Evolutionary conservation across 1,140 invertebrate genomes (phyloP).

Genomic region (Elymnias hypermnestra): DNA sequence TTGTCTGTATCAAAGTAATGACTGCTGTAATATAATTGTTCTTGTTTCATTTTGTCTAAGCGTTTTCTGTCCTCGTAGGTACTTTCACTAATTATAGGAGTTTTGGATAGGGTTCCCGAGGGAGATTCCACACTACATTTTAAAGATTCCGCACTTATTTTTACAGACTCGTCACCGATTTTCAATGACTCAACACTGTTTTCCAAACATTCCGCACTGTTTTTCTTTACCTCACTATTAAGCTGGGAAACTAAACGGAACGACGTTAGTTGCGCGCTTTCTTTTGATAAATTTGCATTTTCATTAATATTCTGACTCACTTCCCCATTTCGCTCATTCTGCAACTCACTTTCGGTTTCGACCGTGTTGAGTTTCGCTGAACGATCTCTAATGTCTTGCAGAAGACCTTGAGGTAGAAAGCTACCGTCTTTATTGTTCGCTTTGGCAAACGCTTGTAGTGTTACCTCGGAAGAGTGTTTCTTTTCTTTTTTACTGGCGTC

Average conservation of each 20-base stretch:
- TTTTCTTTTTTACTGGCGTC: slow-evolving; percentile 62
- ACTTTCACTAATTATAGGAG: slow-evolving; percentile 79
- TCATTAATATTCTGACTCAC: slow-evolving; percentile 61
- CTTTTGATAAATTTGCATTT: slow-evolving; percentile 65
- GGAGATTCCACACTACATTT: slow-evolving; percentile 18
- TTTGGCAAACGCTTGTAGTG: slow-evolving; percentile 45
- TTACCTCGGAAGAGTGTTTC: slow-evolving; percentile 46
- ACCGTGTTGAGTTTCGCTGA: slow-evolving; percentile 68
- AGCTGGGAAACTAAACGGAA: slow-evolving; percentile 72
- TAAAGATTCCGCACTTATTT: slow-evolving; percentile 39
- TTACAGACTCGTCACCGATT: slow-evolving; percentile 20
- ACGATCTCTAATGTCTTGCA: slow-evolving; percentile 79
- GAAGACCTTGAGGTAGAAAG: slow-evolving; percentile 77
- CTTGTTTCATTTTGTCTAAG: slow-evolving; percentile 74
- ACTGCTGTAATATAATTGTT: slow-evolving; percentile 70
- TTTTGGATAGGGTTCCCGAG: slow-evolving; percentile 42
- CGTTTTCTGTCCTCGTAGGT: slow-evolving; percentile 81
- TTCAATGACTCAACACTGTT: slow-evolving; percentile 13
- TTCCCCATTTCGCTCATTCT: slow-evolving; percentile 40
- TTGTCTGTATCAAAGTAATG: slow-evolving; percentile 84
- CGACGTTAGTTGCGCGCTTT: slow-evolving; percentile 68
- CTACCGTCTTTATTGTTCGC: slow-evolving; percentile 60
- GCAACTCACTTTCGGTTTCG: slow-evolving; percentile 59
- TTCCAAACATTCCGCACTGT: slow-evolving; percentile 34
- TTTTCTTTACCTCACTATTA: slow-evolving; percentile 59